These are phyloP conservation scores for Panorpa germanica DNA, from an alignment of 2,888 invertebrate genomes.

Conservation along the genomic window DNA sequence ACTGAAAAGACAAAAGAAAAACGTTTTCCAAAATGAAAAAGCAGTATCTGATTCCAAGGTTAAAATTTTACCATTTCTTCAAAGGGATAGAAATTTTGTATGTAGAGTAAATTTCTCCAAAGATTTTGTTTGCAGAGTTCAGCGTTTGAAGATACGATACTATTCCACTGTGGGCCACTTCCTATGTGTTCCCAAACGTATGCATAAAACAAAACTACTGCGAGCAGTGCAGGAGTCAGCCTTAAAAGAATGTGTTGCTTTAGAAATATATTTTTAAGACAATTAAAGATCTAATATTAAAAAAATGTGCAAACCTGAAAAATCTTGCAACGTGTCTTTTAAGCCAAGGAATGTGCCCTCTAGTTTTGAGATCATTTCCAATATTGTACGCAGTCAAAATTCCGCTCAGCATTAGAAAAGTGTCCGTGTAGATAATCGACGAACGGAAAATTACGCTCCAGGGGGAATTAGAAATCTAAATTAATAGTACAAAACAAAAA, in stretches of 20 bases:
- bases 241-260: constrained; percentile 21
- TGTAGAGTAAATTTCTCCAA: constrained; percentile 47
- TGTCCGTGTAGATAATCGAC: constrained; percentile 45
- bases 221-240: constrained; percentile 40
- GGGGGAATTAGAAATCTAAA: constrained; percentile 33
- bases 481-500: constrained; percentile 11
- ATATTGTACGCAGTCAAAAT: constrained; percentile 40
- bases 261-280: constrained; percentile 7
- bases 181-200: constrained; percentile 44
- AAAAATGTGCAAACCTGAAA: constrained; percentile 28
- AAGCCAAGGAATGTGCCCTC: constrained; percentile 33
- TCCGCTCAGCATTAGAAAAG: constrained; percentile 46
- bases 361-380: constrained; percentile 29
- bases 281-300: constrained; percentile 3
- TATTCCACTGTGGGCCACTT: constrained; percentile 46
- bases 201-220: constrained; percentile 43
- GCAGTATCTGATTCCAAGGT: too few relatives aligned
- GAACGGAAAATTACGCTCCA: constrained; percentile 38
- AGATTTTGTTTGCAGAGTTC: constrained; percentile 42
- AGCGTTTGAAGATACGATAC: constrained; percentile 38
- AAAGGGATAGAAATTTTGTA: constrained; percentile 48
- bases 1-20: constrained; percentile 32
- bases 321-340: constrained; percentile 37
- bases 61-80: constrained; percentile 39
- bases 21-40: constrained; percentile 6